Evolutionary conservation across 2,888 invertebrate genomes (phyloP).

Genomic region (Trachelus troglodyta): DNA sequence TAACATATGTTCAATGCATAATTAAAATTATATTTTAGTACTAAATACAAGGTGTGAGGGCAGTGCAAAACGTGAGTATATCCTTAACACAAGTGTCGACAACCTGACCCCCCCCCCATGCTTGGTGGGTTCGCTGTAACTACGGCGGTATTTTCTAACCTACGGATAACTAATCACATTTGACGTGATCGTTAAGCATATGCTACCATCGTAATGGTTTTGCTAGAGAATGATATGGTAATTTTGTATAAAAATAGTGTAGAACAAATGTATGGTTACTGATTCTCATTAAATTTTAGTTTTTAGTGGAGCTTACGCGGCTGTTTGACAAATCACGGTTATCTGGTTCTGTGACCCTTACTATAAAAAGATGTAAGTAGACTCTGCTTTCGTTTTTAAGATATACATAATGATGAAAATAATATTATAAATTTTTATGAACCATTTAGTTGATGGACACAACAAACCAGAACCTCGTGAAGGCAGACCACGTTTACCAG

Average conservation of each 20-base stretch:
- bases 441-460: constrained; percentile 79
- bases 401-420: constrained; percentile 4
- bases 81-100: too few species aligned
- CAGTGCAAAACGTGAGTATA: too few species aligned
- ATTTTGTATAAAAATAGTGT: constrained; percentile 38
- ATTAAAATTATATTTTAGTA: too few species aligned
- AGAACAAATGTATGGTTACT: neutral
- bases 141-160: constrained; percentile 2
- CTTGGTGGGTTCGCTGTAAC: too few species aligned
- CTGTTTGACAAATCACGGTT: constrained; percentile 87
- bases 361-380: constrained; percentile 93
- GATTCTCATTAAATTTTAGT: constrained; percentile 70
- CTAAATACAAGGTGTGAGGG: too few species aligned
- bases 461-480: constrained; percentile 80
- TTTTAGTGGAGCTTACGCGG: constrained; percentile 84
- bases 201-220: constrained; percentile 70
- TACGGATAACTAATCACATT: constrained; percentile 12
- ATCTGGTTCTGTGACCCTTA: constrained; percentile 84
- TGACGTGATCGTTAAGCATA: constrained; percentile 48
- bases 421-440: constrained; percentile 11
- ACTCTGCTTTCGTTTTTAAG: constrained; percentile 13
- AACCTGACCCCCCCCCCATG: too few species aligned
- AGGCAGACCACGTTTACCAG: constrained; percentile 73
- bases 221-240: constrained; percentile 77
- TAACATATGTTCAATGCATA: too few species aligned